Evolutionary conservation across 2,797 vertebrate species (phyloP), one percentile per base, ranked within the genome.

Genomic region (Coranthus polyacanthus): DNA sequence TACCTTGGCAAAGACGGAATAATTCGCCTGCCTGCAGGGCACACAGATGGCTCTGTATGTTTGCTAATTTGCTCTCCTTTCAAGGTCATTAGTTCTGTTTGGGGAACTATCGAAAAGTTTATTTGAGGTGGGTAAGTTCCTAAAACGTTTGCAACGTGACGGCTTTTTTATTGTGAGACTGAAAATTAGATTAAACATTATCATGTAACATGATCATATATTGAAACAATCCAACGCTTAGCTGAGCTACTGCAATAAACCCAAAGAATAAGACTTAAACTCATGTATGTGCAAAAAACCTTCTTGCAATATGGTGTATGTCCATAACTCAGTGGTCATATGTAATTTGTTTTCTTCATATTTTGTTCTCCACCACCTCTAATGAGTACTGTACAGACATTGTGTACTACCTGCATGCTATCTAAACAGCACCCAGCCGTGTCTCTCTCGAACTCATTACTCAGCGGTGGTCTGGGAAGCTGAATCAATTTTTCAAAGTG

Each of bases 51-150:
- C 92, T 93, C 90, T 93, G 92, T 92, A 90, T 93, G 89, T 94
- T 94, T 94, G 92, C 92, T 93, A 93, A 94, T 94, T 94, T 94
- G 92, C 90, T 93, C 89, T 89, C 91, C 88, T 92, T 93, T 94
- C 93, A 93, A 93, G 93, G 93, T 95, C 94, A 93, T 94, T 94
- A 94, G 93, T 93, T 93, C 91, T 93, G 92, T 93, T 93, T 93
- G 88, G 92, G 92, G 91, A 93, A 92, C 92, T 92, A 93, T 92
- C 54, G 75, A 89, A 92, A 94, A 93, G 90, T 94, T 93, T 92
- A 90, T 92, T 92, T 92, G 90, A 93, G 91, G 90, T 87, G 87
- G 88, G 84, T 72, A 88, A 92, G 88, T 93, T 94, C 83, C 87
- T 78, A 64, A 78, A 68, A 87, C 65, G 70, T 80, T 80, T 64